Base-by-base conservation (phyloP, 2,797 vertebrate species). In the Xerus rutilus region DNA sequence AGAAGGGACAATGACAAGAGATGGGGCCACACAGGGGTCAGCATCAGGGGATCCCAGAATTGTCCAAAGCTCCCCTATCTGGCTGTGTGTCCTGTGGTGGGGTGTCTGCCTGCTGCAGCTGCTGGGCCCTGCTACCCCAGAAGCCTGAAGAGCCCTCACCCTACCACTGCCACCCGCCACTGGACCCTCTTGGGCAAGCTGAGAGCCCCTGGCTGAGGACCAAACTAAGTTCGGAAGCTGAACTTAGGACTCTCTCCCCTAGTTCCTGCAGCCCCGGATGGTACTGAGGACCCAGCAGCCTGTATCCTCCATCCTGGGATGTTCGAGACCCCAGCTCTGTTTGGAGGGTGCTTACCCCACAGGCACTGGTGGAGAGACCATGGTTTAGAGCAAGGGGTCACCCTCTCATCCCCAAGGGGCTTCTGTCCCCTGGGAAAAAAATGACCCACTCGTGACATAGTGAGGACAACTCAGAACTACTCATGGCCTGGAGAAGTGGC, bases 151-250 rank as follows among this genome's bases (percentile, higher is more conserved):
- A n/a, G 14, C 64, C 54, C 7, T 25, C 0, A 0, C 17, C 20
- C 23, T 78, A 15, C 64, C 18, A 45, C 47, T 28, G 64, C 87
- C 65, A 13, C 43, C 83, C 67, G 14, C 30, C 43, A 4, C 3
- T 0, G 0, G n/a, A 4, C 18, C 35, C 7, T 57, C 57, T 49
- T 21, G 18, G 64, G 39, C 10, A 1, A n/a, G 39, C 35, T 3
- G 39, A 59, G 39, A 82, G 25, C 23, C 32, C 45, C 20, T 1
- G 1, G 5, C 30, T 32, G 10, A 69, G 43, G 49, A 10, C 28
- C 25, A 45, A 57, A 28, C 18, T 70, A 39, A 39, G 76, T 93
- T n/a, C 69, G 43, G 47, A 77, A 77, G 21, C 39, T 81, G 79
- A 39, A 57, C 7, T 28, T 39, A 39, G 45, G 81, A 25, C 57